Conservation (phyloP, 92 coral and sea anemone genomes). For the Heteractis magnifica region DNA sequence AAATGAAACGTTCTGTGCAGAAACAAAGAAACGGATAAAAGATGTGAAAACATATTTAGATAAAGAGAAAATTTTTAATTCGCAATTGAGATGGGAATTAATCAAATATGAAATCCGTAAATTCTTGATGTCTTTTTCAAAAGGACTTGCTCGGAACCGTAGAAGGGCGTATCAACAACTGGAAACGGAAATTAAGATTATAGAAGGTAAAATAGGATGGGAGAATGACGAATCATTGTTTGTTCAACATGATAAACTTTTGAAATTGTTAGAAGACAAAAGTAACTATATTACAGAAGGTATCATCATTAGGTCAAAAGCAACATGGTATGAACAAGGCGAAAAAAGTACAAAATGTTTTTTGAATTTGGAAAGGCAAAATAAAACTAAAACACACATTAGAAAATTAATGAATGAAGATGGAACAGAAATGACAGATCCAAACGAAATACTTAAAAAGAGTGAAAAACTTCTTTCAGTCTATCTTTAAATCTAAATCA, state of each 20-base stretch:
- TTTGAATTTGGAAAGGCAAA: slow-evolving; percentile 21
- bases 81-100: slow-evolving; percentile 38
- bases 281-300: slow-evolving; percentile 26
- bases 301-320: slow-evolving; percentile 19
- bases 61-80: background rate
- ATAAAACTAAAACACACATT: slow-evolving; percentile 35
- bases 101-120: slow-evolving; percentile 36
- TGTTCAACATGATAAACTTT: slow-evolving; percentile 1
- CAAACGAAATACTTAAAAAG: slow-evolving; percentile 20
- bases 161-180: slow-evolving; percentile 6
- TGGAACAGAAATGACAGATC: slow-evolving; percentile 16
- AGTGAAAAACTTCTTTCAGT: slow-evolving; percentile 14
- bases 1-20: background rate
- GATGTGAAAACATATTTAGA: background rate
- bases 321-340: slow-evolving; percentile 1
- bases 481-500: slow-evolving; percentile 10
- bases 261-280: slow-evolving; percentile 5
- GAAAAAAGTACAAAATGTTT: slow-evolving; percentile 1
- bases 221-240: background rate
- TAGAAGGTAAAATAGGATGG: slow-evolving; percentile 12
- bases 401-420: slow-evolving; percentile 25
- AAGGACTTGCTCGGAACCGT: background rate
- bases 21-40: background rate
- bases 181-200: too few species aligned
- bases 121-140: slow-evolving; percentile 14